Percentiles rank a stretch among this genome's conserved stretches.
phyloP scores from a whole-genome alignment of 2,888 invertebrate genomes.

The Mesorhabditis belari region DNA sequence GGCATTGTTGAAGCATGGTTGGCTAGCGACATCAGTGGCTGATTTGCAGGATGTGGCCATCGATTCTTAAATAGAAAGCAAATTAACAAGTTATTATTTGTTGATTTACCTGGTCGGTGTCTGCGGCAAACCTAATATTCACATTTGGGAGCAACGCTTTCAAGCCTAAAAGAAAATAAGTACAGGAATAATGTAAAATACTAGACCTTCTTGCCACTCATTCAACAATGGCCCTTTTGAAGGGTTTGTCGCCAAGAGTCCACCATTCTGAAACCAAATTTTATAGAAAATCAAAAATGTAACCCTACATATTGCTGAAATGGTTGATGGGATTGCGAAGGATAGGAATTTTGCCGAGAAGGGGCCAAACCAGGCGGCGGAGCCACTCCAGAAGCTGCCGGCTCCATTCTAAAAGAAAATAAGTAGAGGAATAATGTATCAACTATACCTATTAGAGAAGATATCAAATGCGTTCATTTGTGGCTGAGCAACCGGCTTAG shows the following conservation, averaged over 20 bases:
- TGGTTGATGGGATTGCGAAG: no score
- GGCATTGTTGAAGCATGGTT: background rate
- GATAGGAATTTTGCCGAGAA: constrained; percentile 2
- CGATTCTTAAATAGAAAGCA: background rate
- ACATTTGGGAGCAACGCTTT: constrained; percentile 47
- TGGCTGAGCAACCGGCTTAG: no score
- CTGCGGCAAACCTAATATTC: constrained; percentile 41
- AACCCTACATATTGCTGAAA: no score
- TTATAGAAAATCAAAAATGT: no score
- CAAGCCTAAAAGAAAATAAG: constrained; percentile 7
- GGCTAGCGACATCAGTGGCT: background rate
- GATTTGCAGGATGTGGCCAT: background rate
- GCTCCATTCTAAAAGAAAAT: no score
- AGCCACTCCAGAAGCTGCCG: background rate
- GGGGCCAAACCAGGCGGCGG: constrained; percentile 14
- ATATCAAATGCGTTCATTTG: no score
- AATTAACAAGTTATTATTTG: background rate
- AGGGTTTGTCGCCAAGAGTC: background rate
- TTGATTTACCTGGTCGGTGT: constrained; percentile 11
- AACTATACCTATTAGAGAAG: no score
- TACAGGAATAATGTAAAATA: background rate
- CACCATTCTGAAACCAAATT: background rate
- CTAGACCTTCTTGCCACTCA: constrained; percentile 38
- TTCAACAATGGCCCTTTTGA: constrained; percentile 7
- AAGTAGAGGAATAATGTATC: no score